Evolutionary conservation across 2,797 vertebrate genomes (phyloP).

Genomic region (Megalops cyprinoides): DNA sequence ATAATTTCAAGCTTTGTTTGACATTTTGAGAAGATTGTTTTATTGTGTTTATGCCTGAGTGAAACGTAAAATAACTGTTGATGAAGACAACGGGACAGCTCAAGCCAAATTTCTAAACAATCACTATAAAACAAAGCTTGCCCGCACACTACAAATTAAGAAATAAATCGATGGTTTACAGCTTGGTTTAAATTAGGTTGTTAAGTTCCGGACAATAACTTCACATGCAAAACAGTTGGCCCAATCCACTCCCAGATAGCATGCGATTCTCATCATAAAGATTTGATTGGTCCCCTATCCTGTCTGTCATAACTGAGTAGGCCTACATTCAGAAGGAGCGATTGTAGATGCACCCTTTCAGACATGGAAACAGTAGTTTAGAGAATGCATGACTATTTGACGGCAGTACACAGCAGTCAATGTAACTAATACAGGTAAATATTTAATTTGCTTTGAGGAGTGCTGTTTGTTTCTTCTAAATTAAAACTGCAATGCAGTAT

Average conservation of each 20-base stretch:
- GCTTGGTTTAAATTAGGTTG: neutral
- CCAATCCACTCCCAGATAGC: neutral
- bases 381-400: neutral
- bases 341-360: neutral
- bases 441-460: neutral
- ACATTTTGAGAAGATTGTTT: slow-evolving; percentile 11
- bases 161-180: neutral
- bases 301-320: neutral
- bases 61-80: neutral
- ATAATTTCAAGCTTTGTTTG: slow-evolving; percentile 1
- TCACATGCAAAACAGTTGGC: slow-evolving; percentile 1
- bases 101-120: neutral
- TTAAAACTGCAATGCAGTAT: too few species aligned
- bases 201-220: neutral
- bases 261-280: neutral
- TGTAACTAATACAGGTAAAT: neutral
- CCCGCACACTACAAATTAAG: neutral
- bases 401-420: neutral
- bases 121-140: neutral
- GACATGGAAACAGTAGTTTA: neutral
- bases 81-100: neutral
- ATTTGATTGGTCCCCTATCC: neutral
- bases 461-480: neutral
- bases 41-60: neutral
- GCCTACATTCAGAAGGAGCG: neutral